These are phyloP conservation scores for Spatulosminthurus flaviceps DNA, from an alignment of 2,888 invertebrate species.

Conservation along the genomic window DNA sequence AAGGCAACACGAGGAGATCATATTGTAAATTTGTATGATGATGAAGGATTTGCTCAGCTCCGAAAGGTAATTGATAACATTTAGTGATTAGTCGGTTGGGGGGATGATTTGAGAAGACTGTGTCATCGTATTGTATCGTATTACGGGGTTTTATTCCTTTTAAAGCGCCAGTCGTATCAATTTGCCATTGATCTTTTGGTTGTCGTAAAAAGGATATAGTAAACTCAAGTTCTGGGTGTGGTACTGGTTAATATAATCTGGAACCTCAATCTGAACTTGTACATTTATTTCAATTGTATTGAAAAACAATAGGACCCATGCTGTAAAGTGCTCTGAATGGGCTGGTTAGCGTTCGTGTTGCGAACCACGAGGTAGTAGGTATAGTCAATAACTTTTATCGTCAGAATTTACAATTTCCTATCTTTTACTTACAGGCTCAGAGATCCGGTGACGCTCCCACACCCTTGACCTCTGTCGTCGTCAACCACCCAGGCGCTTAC, in stretches of 20 bases:
- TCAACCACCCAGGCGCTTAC: constrained; percentile 80
- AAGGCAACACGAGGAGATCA: constrained; percentile 84
- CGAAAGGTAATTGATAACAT: constrained; percentile 73
- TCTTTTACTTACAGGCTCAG: constrained; percentile 50
- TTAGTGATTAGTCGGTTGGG: constrained; percentile 63
- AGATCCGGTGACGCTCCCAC: constrained; percentile 65
- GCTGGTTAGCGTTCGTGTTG: no score
- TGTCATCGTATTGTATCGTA: no score
- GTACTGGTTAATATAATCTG: background rate
- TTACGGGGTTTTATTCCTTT: no score
- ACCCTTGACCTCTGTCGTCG: constrained; percentile 76
- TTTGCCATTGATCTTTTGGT: constrained; percentile 7
- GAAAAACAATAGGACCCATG: no score
- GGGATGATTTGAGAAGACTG: no score
- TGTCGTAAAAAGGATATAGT: constrained; percentile 7
- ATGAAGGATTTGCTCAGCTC: constrained; percentile 88
- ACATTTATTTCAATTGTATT: no score
- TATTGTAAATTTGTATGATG: constrained; percentile 84
- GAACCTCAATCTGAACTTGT: background rate
- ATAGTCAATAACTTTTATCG: no score
- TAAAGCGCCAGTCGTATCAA: constrained; percentile 3
- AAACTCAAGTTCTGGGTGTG: constrained; percentile 9
- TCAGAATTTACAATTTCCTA: no score
- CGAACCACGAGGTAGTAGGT: no score
- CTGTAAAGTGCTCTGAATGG: no score